phyloP scores from a whole-genome alignment of 2,888 invertebrate genomes.

The Petrolisthes cinctipes region DNA sequence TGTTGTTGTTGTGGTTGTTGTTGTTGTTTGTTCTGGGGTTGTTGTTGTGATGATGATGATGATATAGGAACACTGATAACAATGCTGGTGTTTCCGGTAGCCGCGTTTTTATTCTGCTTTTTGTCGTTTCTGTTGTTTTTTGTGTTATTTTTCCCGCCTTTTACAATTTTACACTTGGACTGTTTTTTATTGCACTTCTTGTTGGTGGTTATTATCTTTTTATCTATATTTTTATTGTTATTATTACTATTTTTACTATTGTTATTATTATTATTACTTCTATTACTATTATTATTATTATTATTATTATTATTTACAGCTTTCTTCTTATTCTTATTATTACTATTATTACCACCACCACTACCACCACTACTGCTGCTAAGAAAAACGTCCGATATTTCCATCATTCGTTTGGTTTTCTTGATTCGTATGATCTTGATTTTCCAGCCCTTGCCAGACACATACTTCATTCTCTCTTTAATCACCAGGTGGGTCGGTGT shows the following conservation, averaged over 20 bases:
- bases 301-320: too few species aligned
- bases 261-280: background rate
- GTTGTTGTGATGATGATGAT: background rate
- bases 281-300: too few species aligned
- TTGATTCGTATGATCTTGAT: constrained; percentile 26
- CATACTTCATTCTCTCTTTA: constrained; percentile 30
- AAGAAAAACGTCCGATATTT: background rate
- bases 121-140: background rate
- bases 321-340: background rate
- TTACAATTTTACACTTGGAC: constrained; percentile 12
- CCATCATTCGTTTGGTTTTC: constrained; percentile 39
- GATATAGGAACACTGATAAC: background rate
- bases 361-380: too few species aligned
- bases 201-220: background rate
- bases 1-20: too few species aligned
- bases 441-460: constrained; percentile 44
- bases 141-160: background rate
- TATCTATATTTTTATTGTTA: too few species aligned
- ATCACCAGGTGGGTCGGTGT: constrained; percentile 40
- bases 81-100: background rate
- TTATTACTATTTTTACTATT: background rate
- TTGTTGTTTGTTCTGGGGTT: background rate
- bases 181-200: background rate
- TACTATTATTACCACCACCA: background rate
- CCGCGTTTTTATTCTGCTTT: background rate